A percentile compares a stretch with the other conserved stretches of the same genome.
Evolutionary conservation across 64 coral and sea anemone species (phyloP).

Genomic region (Acropora yongei): DNA sequence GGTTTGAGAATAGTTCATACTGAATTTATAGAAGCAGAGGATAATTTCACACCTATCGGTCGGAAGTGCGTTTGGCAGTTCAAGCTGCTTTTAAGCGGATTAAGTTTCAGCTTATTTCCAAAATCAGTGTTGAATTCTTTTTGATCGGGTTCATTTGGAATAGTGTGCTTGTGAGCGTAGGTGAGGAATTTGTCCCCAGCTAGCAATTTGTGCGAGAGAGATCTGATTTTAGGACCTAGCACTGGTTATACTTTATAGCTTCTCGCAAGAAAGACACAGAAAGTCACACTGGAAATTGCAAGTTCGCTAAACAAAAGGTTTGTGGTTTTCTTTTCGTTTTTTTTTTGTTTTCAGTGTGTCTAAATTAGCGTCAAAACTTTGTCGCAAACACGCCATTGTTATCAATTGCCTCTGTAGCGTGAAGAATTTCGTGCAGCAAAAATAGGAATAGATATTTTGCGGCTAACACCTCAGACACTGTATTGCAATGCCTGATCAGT

Average conservation of each 20-base stretch:
- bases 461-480: background rate
- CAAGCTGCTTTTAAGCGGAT: constrained; percentile 24
- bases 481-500: background rate
- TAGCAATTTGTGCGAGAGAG: background rate
- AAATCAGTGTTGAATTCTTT: constrained; percentile 4
- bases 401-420: constrained; percentile 11
- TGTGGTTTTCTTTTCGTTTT: constrained; percentile 12
- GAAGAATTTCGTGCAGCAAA: background rate
- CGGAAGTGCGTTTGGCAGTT: constrained; percentile 36
- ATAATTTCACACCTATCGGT: background rate
- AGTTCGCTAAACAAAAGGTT: constrained; percentile 23
- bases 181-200: background rate
- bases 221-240: background rate
- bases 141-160: background rate
- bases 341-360: background rate
- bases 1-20: background rate
- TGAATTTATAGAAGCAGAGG: background rate
- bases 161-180: background rate
- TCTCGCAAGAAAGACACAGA: background rate
- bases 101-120: constrained; percentile 24
- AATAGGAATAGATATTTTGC: background rate
- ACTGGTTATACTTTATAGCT: too few relatives aligned
- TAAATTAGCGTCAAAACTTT: constrained; percentile 3
- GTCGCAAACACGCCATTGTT: background rate
- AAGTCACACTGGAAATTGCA: background rate